phyloP scores from a whole-genome alignment of 2,888 invertebrate genomes.

The Protonemura montana region DNA sequence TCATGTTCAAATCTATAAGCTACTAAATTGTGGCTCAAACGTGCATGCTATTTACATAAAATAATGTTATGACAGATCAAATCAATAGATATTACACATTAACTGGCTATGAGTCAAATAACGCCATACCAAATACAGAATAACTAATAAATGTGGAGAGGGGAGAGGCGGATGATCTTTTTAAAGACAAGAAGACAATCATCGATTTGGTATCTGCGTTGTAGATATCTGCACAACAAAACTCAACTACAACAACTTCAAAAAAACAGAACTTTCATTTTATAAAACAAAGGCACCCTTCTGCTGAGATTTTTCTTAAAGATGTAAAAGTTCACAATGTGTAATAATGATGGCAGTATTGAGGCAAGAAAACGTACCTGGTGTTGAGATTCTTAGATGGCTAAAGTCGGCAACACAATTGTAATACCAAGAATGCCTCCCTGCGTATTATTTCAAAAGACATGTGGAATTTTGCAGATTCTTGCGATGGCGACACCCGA shows the following conservation, averaged over 20 bases:
- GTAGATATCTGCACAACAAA: too few relatives aligned
- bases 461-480: neutral
- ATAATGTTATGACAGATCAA: neutral
- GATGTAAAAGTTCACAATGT: too few relatives aligned
- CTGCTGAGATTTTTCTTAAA: too few relatives aligned
- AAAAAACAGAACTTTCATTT: too few relatives aligned
- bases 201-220: neutral
- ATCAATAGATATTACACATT: neutral
- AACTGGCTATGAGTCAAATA: too few relatives aligned
- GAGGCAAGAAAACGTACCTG: too few relatives aligned
- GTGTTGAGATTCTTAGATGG: neutral
- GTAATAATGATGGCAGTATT: too few relatives aligned
- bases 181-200: neutral
- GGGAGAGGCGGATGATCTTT: neutral
- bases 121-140: too few relatives aligned
- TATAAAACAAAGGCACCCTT: too few relatives aligned
- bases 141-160: neutral
- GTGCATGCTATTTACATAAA: neutral
- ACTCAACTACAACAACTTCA: too few relatives aligned
- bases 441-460: neutral
- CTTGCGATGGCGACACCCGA: too few relatives aligned
- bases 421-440: neutral
- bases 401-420: neutral
- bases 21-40: neutral
- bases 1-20: neutral